Evolutionary conservation across 2,888 invertebrate species (phyloP), one percentile per base, ranked within the genome.

Genomic region (Petrolisthes cinctipes): DNA sequence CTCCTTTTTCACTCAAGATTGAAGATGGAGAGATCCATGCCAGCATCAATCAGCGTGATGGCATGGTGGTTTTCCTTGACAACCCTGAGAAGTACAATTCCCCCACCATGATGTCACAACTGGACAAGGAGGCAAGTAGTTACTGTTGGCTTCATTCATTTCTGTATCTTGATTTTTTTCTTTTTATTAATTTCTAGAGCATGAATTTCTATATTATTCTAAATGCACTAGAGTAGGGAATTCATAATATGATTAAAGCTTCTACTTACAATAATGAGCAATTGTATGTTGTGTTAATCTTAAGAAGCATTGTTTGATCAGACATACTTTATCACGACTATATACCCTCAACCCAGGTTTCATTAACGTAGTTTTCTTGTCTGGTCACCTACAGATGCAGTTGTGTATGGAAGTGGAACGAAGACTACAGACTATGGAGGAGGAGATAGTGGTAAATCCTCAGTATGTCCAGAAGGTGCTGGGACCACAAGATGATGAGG

Each of bases 1-100:
- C 37, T 37, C 37, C 37, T 1, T 37, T 37, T 37, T 37, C 37
- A 37, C 37, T 37, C 57, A 85, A 90, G 90, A 99, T 99, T 92
- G 98, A 98, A 94, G 97, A 98, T 93, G 97, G 97, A 85, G 98
- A 98, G 94, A 99, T 99, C 92, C 98, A 96, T 94, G 99, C 99
- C 54, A 97, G 97, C 92, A 98, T 99, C 91, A 98, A 98, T 94
- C 97, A 98, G 94, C 97, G 97, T 93, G 98, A 99, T 93, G 98
- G 99, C 17, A 99, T 99, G 98, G 98, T 99, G 20, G 95, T 97
- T 85, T 99, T 99, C 93, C 95, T 97, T 91, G 98, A 99, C 92
- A 97, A 97, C 93, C 98, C 98, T 11, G 98, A 98, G 92, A 98
- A 97, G 93, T 98, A 97, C 93, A 97, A 97, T 92, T 97, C 97